Conservation (phyloP, 2,113 vertebrate species). For the Prunella fulvescens region DNA sequence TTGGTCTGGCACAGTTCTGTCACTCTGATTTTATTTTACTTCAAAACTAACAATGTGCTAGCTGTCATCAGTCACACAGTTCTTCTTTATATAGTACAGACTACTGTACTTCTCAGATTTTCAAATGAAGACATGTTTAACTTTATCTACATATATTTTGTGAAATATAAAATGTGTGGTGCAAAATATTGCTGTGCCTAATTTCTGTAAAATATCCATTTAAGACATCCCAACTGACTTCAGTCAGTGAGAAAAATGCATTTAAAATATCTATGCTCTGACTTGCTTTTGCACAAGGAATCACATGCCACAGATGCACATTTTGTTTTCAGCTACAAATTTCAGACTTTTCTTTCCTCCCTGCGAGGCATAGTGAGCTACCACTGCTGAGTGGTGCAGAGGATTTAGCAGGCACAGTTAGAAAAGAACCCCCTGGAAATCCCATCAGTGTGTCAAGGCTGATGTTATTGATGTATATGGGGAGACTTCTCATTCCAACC, state of each 20-base stretch:
- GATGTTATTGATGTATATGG: constrained; percentile 78
- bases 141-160: not conserved
- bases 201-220: not conserved
- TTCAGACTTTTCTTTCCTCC: not conserved
- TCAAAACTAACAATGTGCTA: not conserved
- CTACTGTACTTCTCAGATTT: not conserved
- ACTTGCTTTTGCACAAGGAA: constrained; percentile 36
- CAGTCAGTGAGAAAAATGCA: not conserved
- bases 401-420: constrained; percentile 39
- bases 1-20: not conserved
- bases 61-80: not conserved
- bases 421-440: constrained; percentile 65
- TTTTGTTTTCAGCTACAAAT: constrained; percentile 31
- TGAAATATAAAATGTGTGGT: not conserved
- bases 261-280: not conserved
- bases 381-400: constrained; percentile 22
- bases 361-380: constrained; percentile 13
- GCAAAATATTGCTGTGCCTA: not conserved
- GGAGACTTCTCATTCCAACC: constrained; percentile 75
- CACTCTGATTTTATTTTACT: not conserved
- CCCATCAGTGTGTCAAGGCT: constrained; percentile 70
- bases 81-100: not conserved
- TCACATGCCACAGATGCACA: not conserved
- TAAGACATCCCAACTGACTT: not conserved
- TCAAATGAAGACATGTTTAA: not conserved